Percentiles rank a stretch among this genome's conserved stretches.
Evolutionary conservation across 2,113 vertebrate genomes (phyloP).

Genomic region (Phycodurus eques): DNA sequence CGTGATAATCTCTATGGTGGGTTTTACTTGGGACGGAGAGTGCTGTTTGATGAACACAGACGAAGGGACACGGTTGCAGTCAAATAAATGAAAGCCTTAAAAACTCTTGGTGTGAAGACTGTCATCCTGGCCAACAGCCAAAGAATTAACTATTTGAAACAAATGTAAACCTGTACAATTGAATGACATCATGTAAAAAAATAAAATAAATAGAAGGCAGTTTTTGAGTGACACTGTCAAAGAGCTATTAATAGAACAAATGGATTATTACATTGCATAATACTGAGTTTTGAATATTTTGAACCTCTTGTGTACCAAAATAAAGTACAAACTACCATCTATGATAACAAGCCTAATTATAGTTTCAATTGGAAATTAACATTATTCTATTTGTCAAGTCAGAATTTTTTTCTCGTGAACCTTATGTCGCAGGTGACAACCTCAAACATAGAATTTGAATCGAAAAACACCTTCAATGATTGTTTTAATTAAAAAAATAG

Average conservation of each 20-base stretch:
- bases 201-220: too few relatives aligned
- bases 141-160: background rate
- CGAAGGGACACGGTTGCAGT: constrained; percentile 12
- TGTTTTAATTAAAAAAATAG: too few relatives aligned
- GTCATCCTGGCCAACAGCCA: background rate
- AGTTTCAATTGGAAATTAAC: too few relatives aligned
- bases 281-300: background rate
- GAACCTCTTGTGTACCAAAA: background rate
- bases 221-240: background rate
- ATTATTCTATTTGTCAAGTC: too few relatives aligned
- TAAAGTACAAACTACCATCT: background rate
- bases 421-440: too few relatives aligned
- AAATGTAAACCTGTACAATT: background rate
- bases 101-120: constrained; percentile 18
- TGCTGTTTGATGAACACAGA: constrained; percentile 30
- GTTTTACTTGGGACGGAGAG: constrained; percentile 26
- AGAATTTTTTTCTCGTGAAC: too few relatives aligned
- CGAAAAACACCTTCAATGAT: too few relatives aligned
- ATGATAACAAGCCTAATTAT: background rate
- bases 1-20: constrained; percentile 53
- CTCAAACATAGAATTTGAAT: too few relatives aligned
- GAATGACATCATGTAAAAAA: background rate
- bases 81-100: constrained; percentile 43
- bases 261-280: background rate
- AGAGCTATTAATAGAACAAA: background rate